These are phyloP conservation scores for Metalampra italica DNA, from an alignment of 2,888 invertebrate species.

Conservation along the genomic window DNA sequence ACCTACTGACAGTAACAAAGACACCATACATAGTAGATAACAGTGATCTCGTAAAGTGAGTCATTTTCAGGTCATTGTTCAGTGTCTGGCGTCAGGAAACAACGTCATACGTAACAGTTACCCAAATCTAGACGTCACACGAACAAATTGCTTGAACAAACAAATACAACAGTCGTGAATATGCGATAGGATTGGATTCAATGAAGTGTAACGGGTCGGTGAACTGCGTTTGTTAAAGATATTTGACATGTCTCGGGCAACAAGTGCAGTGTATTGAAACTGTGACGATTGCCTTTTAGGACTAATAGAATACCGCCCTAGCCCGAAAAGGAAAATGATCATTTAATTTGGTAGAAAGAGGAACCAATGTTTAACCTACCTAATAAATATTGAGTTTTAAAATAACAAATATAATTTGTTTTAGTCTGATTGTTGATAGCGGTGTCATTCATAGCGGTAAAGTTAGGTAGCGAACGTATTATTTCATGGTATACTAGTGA, in stretches of 20 bases:
- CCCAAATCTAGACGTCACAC: conserved; percentile 63
- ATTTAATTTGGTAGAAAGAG: too few species aligned
- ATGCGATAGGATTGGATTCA: conserved; percentile 56
- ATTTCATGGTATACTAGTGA: too few species aligned
- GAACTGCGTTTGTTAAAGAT: conserved; percentile 30
- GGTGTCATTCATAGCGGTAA: too few species aligned
- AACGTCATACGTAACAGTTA: conserved; percentile 57
- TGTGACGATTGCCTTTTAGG: background rate
- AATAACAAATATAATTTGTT: too few species aligned
- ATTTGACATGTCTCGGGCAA: conserved; percentile 20
- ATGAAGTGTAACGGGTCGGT: conserved; percentile 45
- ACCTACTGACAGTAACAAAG: conserved; percentile 39
- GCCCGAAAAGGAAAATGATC: too few species aligned
- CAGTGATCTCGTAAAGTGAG: conserved; percentile 52
- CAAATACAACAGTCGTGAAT: conserved; percentile 39
- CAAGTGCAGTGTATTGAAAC: conserved; percentile 12
- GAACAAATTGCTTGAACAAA: conserved; percentile 58
- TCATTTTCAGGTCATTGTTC: conserved; percentile 69
- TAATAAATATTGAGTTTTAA: too few species aligned
- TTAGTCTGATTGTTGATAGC: too few species aligned
- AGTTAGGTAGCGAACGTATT: too few species aligned
- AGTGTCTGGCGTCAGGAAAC: conserved; percentile 29
- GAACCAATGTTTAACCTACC: too few species aligned
- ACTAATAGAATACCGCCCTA: background rate
- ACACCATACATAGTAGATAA: conserved; percentile 42